Evolutionary conservation across 2,797 vertebrate genomes (phyloP), one percentile per base, ranked within the genome.

Genomic region (Coregonus ussuriensis): DNA sequence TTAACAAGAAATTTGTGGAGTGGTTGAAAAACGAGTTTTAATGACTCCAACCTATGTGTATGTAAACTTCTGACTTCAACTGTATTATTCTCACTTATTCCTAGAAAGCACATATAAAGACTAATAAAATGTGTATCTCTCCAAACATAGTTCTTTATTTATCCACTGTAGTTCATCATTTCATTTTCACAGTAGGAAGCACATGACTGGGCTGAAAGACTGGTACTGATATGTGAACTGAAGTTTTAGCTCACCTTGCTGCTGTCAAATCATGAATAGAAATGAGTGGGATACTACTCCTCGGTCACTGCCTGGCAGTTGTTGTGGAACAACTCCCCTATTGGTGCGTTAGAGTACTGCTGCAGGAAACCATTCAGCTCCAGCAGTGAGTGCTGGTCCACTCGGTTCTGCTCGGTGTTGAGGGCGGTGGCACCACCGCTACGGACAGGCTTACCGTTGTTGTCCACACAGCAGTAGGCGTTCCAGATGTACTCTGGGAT

Each of bases 401-500:
- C 93, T 71, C 68, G 7, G 81, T 93, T 94, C 51, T 81, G 71
- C 2, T 91, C 91, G 0, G 93, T 92, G 88, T 94, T 95, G 41
- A 83, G 88, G 0, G 93, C 93, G 1, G 85, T 82, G 14, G 88
- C 93, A 0, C 86, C 93, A 0, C 92, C 93, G 0, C 91, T 92
- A 69, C 82, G 74, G 4, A 93, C 3, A 29, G 93, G 92, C 16
- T 11, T 70, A 15, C 47, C 88, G 0, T 93, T 92, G 85, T 84
- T 85, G 87, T 93, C 89, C 74, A 93, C 76, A 1, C 93, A 94
- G 89, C 94, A 95, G 90, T 90, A 93, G 14, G 93, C 92, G 0
- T 93, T 94, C 94, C 94, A 95, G 4, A 95, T 9, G 80, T 92
- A 93, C 68, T 94, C 92, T 0, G 93, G 93, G 79, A 95, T 92